A percentile compares a stretch with the other conserved stretches of the same genome.
Evolutionary conservation across 2,113 vertebrate species (phyloP).

Genomic region (Orcinus orca): DNA sequence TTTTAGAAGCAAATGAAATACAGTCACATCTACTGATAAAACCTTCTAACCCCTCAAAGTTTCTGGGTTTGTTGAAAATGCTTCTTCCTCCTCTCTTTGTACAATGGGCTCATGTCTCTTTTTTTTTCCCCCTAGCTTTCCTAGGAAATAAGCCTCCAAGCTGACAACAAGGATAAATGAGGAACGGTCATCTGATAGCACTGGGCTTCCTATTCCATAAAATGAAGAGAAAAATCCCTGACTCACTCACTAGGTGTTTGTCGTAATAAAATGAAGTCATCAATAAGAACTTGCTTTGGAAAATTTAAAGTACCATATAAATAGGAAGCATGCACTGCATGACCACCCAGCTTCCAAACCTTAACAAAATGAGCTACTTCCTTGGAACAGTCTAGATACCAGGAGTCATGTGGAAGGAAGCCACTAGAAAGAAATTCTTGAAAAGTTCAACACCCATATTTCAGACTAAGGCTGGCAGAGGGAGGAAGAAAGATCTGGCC

Average conservation of each 20-base stretch:
- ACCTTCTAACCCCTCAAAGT: neutral
- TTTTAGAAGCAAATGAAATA: conserved; percentile 10
- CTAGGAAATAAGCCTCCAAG: neutral
- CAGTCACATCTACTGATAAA: neutral
- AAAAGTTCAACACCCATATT: neutral
- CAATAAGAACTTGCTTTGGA: neutral
- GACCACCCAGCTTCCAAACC: neutral
- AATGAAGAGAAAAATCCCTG: neutral
- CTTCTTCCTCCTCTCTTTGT: neutral
- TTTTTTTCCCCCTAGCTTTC: neutral
- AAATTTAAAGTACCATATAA: neutral
- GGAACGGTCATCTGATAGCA: neutral
- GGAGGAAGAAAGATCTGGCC: neutral
- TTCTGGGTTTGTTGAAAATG: neutral
- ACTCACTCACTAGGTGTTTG: neutral
- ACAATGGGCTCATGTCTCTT: neutral
- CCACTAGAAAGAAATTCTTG: neutral
- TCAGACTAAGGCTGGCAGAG: neutral
- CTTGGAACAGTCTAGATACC: neutral
- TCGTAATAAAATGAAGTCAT: conserved; percentile 6
- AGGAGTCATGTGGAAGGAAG: neutral
- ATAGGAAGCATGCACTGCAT: neutral
- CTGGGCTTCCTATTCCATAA: neutral
- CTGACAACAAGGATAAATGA: neutral
- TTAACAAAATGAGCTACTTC: neutral